Base-by-base conservation (phyloP, 2,888 invertebrate genomes). In the Orgyia antiqua region DNA sequence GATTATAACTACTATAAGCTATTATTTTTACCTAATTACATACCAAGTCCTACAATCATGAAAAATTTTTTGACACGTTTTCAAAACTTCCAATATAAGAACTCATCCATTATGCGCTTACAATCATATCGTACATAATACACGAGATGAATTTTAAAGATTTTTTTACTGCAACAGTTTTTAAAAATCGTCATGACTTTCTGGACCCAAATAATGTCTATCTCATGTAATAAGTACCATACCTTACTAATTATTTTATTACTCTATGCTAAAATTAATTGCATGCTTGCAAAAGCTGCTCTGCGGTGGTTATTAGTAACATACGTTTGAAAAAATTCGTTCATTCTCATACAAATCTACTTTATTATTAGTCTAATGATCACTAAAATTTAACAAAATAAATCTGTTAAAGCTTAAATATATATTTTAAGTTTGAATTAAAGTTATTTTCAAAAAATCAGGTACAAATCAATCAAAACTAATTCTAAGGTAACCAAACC, bases 1-100 rank as follows among this genome's bases (percentile, higher is more conserved):
- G 80, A 79, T 82, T 83, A 83, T 78, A 79, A 82, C 82, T 86
- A 86, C 76, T 58, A 62, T 78, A 86, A 80, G 83, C 86, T 84
- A 82, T 82, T 77, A 52, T 51, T 71, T 78, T 79, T 73, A 80
- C 64, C 78, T 80, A 80, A 72, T 58, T 63, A 66, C 71, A 68
- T 65, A 71, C 60, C 65, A 60, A 60, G 68, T 71, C 61, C 73
- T 75, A 80, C 15, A 4, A 15, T 6, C 66, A 64, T 61, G 57
- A 77, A 70, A 55, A 49, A 48, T 71, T 64, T 74, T 84, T 84
- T 83, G 84, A 84, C 84, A 84, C 84, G 65, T 74, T 75, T 78
- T 62, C 65, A 69, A 74, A 75, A 73, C 65, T 62, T 70, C 66
- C 68, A 69, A 67, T 68, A 64, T 59, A 63, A 63, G 47, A 60